Evolutionary conservation across 1,140 invertebrate species (phyloP).

Genomic region (Zaprionus tsacasi): DNA sequence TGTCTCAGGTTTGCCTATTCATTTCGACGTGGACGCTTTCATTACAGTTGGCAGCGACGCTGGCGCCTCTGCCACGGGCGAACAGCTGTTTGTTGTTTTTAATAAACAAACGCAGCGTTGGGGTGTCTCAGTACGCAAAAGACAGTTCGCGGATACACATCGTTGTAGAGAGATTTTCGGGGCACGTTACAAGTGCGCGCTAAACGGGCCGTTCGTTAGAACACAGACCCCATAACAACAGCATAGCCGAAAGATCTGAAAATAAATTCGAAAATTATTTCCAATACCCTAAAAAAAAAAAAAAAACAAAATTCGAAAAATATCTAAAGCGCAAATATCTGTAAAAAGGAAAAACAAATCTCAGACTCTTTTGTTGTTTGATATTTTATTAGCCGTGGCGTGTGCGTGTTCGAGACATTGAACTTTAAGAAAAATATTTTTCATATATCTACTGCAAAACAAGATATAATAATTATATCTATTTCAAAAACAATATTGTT

Average conservation of each 20-base stretch:
- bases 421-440: constrained; percentile 37
- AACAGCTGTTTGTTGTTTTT: constrained; percentile 74
- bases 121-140: constrained; percentile 64
- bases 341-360: not conserved
- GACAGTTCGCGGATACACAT: constrained; percentile 73
- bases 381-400: constrained; percentile 30
- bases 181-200: constrained; percentile 57
- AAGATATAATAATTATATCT: constrained; percentile 11
- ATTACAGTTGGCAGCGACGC: constrained; percentile 26
- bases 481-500: constrained; percentile 25
- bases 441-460: not conserved
- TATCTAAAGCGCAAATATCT: not conserved
- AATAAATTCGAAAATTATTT: constrained; percentile 4
- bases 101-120: constrained; percentile 71
- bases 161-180: constrained; percentile 35
- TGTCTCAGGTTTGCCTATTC: constrained; percentile 40
- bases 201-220: constrained; percentile 53
- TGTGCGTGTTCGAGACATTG: constrained; percentile 37
- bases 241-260: constrained; percentile 10
- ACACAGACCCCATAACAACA: constrained; percentile 39
- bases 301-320: not conserved
- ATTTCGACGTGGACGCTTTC: constrained; percentile 3
- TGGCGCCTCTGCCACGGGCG: constrained; percentile 21
- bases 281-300: no score
- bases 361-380: not conserved